A percentile compares a stretch with the other conserved stretches of the same genome.
Evolutionary conservation across 2,888 invertebrate genomes (phyloP).

Genomic region (Meteorus cinctellus): DNA sequence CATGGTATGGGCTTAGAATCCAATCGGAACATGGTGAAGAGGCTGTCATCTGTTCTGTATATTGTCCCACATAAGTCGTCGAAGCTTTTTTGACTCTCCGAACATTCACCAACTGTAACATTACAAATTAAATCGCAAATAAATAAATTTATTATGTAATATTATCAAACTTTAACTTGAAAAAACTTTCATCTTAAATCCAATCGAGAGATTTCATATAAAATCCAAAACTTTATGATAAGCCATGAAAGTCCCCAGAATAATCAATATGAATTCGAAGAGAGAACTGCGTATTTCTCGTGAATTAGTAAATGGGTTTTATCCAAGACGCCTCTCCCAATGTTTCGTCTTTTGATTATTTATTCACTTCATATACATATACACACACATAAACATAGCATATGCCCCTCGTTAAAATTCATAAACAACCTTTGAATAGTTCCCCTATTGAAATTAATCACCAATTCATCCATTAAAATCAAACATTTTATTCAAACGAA

Average conservation of each 20-base stretch:
- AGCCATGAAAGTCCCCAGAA: background rate
- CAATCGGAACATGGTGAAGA: slow-evolving; percentile 84
- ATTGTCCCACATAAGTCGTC: slow-evolving; percentile 78
- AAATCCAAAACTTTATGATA: slow-evolving; percentile 1
- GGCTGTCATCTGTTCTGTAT: slow-evolving; percentile 83
- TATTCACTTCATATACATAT: slow-evolving; percentile 18
- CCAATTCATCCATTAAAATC: background rate
- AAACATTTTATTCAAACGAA: background rate
- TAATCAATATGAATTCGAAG: slow-evolving; percentile 20
- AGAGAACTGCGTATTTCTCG: slow-evolving; percentile 1
- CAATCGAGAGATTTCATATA: too few relatives aligned
- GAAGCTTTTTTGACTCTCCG: slow-evolving; percentile 75
- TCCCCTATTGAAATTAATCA: too few relatives aligned
- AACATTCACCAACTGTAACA: slow-evolving; percentile 77
- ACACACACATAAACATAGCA: background rate
- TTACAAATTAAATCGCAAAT: slow-evolving; percentile 19
- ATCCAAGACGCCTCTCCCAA: slow-evolving; percentile 3
- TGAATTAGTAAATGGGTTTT: slow-evolving; percentile 24
- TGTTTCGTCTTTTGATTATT: slow-evolving; percentile 27
- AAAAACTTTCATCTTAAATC: background rate
- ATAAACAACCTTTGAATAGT: too few relatives aligned
- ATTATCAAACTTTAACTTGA: too few relatives aligned
- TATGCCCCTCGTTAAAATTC: too few relatives aligned
- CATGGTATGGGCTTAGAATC: slow-evolving; percentile 82
- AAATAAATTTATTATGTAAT: background rate